Base-by-base conservation (phyloP, 2,113 vertebrate genomes). In the Percina caprodes region DNA sequence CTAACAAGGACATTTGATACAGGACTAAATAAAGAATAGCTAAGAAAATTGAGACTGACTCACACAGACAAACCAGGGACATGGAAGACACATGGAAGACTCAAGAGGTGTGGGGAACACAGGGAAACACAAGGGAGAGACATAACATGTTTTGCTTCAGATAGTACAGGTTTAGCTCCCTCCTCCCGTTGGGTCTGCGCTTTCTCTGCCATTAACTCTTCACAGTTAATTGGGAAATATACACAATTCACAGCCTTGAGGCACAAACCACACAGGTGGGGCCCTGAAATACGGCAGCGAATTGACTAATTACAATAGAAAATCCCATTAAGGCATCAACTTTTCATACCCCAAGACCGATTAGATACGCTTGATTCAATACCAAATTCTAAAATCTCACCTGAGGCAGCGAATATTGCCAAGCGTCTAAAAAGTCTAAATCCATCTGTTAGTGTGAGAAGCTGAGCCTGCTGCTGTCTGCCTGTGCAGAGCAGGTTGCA, bases 231-330 rank as follows among this genome's bases (percentile, higher is more conserved):
- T 79, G 71, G 90, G 69, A 86, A 76, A 89, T 80, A 42, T 21
- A 51, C 62, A 73, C 76, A 72, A 83, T 66, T 59, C 75, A 33
- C 63, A 69, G 74, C 76, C 81, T 76, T 3, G 2, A 71, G 73
- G 77, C 58, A 19, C 46, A 49, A 68, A 63, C 39, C 4, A 8
- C 58, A 61, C 89, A 83, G 79, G 82, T 87, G 86, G 60, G 73
- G 60, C 73, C 63, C 77, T 13, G 70, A 51, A 82, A 84, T 62
- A 45, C 70, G 80, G 68, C 77, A 30, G 67, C 2, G 52, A 70
- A 83, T 79, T 52, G 79, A 76, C 88, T 90, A 82, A 92, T 92
- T 92, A 91, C 88, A 92, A 89, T 82, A 84, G 79, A 82, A 93
- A 91, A 92, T 89, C 80, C 86, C 79, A 89, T 84, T 89, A 78